Percentiles rank a stretch among this genome's conserved stretches.
phyloP scores from a whole-genome alignment of 2,888 invertebrate genomes.

The Lasioglossum villosulum region DNA sequence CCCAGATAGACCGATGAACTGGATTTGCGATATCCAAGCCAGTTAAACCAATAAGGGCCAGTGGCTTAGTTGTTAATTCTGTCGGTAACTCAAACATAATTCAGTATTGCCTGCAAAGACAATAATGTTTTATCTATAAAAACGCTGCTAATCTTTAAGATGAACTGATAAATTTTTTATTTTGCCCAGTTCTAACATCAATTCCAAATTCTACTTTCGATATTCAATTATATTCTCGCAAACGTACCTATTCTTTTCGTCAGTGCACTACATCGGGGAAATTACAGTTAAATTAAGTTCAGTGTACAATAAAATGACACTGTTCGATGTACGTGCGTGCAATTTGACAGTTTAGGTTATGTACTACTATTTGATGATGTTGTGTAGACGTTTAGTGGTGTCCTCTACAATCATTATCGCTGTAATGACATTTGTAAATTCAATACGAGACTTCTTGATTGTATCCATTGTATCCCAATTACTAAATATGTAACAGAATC shows the following conservation, averaged over 20 bases:
- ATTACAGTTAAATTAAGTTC: constrained; percentile 5
- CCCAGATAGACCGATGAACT: constrained; percentile 96
- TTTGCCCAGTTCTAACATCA: background rate
- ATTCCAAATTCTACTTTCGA: background rate
- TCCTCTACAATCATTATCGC: constrained; percentile 17
- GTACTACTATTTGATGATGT: constrained; percentile 5
- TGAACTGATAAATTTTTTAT: background rate
- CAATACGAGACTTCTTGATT: background rate
- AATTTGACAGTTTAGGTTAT: constrained; percentile 56
- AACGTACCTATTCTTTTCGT: constrained; percentile 8
- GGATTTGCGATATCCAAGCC: constrained; percentile 95
- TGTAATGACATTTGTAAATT: background rate
- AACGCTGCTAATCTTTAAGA: background rate
- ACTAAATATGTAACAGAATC: background rate
- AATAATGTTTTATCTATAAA: constrained; percentile 2
- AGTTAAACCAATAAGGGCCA: constrained; percentile 94
- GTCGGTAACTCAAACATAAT: constrained; percentile 89
- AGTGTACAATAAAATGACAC: background rate
- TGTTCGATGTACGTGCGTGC: background rate
- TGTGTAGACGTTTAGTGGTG: constrained; percentile 17
- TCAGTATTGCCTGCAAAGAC: constrained; percentile 27
- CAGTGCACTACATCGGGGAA: constrained; percentile 41
- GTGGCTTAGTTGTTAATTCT: constrained; percentile 93
- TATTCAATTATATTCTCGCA: background rate
- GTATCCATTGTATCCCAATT: background rate